phyloP scores from a whole-genome alignment of 2,113 vertebrate species.

The Bubalus kerabau region DNA sequence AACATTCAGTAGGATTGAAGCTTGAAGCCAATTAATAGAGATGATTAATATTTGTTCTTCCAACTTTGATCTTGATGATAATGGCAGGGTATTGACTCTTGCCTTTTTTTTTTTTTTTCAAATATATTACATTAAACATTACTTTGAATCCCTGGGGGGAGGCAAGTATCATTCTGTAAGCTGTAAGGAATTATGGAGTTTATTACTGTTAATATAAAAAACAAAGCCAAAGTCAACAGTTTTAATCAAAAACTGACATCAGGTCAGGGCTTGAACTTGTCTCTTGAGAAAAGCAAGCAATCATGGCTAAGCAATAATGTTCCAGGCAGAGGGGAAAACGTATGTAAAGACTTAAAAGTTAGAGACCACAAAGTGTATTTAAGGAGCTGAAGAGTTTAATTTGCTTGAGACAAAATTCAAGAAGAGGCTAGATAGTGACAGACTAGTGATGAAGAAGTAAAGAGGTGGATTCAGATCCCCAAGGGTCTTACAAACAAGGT shows the following conservation, averaged over 20 bases:
- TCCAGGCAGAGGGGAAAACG: background rate
- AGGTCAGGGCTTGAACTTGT: constrained; percentile 64
- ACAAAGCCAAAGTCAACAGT: constrained; percentile 70
- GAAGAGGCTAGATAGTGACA: background rate
- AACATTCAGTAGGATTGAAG: background rate
- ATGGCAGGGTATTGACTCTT: constrained; percentile 17
- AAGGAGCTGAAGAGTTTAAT: background rate
- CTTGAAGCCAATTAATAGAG: constrained; percentile 18
- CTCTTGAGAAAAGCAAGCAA: constrained; percentile 60
- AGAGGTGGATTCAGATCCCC: background rate
- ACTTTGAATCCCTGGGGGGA: constrained; percentile 49
- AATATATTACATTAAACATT: constrained; percentile 59
- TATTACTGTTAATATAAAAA: constrained; percentile 69
- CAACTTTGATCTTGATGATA: background rate
- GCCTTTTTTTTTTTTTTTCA: constrained; percentile 38
- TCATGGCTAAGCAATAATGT: constrained; percentile 27
- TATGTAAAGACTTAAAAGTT: background rate
- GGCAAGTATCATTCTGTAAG: constrained; percentile 63
- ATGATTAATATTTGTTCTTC: constrained; percentile 24
- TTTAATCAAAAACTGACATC: constrained; percentile 70
- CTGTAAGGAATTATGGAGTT: constrained; percentile 64
- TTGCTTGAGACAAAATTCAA: background rate
- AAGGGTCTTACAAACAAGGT: constrained; percentile 3
- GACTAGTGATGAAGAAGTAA: background rate
- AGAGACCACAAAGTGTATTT: background rate